Percentiles rank a stretch among this genome's conserved stretches.
Evolutionary conservation across 2,888 invertebrate species (phyloP).

Genomic region (Patella depressa): DNA sequence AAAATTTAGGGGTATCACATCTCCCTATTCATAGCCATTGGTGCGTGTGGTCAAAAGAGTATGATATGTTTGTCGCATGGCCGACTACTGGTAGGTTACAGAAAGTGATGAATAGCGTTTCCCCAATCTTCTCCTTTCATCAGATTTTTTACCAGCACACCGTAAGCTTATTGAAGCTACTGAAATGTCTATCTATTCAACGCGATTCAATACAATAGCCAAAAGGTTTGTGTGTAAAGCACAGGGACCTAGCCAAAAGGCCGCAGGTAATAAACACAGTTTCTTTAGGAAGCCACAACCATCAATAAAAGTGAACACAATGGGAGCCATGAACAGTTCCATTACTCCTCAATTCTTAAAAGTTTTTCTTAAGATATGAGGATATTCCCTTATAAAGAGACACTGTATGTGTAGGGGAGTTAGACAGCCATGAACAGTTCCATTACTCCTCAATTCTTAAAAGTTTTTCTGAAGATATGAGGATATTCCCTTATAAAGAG

Average conservation of each 20-base stretch:
- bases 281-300: conserved; percentile 12
- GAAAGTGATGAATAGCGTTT: neutral
- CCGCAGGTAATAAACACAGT: conserved; percentile 22
- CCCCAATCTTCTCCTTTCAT: neutral
- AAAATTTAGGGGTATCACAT: conserved; percentile 36
- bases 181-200: conserved; percentile 16
- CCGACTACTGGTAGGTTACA: neutral
- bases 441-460: no score
- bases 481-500: no score
- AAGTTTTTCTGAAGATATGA: no score
- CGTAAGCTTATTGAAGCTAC: neutral
- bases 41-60: conserved; percentile 17
- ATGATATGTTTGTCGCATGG: conserved; percentile 14
- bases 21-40: conserved; percentile 26
- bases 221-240: neutral
- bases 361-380: neutral
- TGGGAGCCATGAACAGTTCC: conserved; percentile 3
- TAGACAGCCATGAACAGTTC: no score
- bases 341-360: neutral
- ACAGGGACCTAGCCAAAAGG: conserved; percentile 15
- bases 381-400: no score
- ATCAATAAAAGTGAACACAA: conserved; percentile 18
- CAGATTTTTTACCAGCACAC: neutral
- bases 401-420: no score
- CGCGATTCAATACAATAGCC: neutral